phyloP scores from a whole-genome alignment of 2,113 vertebrate genomes.

The Sceloporus tristichus region DNA sequence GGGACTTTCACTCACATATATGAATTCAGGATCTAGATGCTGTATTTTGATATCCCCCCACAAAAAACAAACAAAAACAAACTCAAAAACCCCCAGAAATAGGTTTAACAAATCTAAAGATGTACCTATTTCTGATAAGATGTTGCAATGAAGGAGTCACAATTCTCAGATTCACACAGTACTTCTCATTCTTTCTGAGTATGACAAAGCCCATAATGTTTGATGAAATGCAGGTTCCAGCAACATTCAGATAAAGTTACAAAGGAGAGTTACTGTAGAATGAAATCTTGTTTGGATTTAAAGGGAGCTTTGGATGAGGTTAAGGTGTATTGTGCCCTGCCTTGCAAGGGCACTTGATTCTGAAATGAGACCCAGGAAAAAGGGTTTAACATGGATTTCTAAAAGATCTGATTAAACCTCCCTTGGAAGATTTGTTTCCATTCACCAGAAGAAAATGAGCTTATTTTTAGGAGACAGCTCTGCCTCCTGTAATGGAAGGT shows the following conservation, averaged over 20 bases:
- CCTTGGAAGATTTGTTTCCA: conserved; percentile 66
- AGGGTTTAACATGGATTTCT: conserved; percentile 66
- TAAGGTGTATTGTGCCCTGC: conserved; percentile 42
- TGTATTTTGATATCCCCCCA: background rate
- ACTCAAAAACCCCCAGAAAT: background rate
- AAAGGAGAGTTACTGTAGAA: conserved; percentile 30
- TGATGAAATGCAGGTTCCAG: conserved; percentile 63
- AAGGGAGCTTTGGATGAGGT: conserved; percentile 56
- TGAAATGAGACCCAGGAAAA: conserved; percentile 49
- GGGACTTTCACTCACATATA: background rate
- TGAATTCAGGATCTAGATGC: background rate
- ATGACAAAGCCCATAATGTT: conserved; percentile 50
- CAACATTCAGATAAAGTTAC: conserved; percentile 50
- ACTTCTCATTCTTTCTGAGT: conserved; percentile 55
- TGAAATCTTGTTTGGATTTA: conserved; percentile 67
- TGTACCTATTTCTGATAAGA: conserved; percentile 7
- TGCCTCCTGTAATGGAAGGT: conserved; percentile 55
- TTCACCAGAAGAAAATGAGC: conserved; percentile 51
- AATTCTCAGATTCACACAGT: conserved; percentile 48
- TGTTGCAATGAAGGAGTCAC: conserved; percentile 43
- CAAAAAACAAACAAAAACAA: no score
- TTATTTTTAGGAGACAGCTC: conserved; percentile 60
- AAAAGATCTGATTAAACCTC: conserved; percentile 61
- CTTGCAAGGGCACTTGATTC: conserved; percentile 31
- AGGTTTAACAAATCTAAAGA: conserved; percentile 22